Evolutionary conservation across 2,888 invertebrate species (phyloP).

Genomic region (Acrobasis repandana): DNA sequence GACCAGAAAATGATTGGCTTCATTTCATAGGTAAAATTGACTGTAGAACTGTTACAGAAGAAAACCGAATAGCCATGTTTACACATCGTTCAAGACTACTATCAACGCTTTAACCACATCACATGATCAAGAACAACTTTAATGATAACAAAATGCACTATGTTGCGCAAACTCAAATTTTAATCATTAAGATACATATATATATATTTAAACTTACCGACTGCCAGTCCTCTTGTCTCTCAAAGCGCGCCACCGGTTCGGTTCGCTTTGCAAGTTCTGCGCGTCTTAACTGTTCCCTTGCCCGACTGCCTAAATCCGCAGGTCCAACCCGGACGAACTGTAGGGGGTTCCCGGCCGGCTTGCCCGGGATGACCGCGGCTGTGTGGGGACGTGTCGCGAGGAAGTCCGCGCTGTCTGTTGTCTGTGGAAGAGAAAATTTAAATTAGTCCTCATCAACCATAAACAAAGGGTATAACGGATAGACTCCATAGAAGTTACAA

Average conservation of each 20-base stretch:
- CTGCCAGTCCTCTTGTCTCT: conserved; percentile 96
- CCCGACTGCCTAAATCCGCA: conserved; percentile 92
- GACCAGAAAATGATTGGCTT: too few relatives aligned
- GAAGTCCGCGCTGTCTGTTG: conserved; percentile 79
- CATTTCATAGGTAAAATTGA: too few relatives aligned
- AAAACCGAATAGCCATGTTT: too few relatives aligned
- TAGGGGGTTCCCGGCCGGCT: conserved; percentile 93
- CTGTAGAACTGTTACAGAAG: too few relatives aligned
- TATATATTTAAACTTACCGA: conserved; percentile 90
- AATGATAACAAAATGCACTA: too few relatives aligned
- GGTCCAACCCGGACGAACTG: conserved; percentile 95
- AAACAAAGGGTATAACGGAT: too few relatives aligned
- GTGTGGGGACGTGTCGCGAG: conserved; percentile 76
- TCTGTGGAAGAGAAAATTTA: conserved; percentile 50
- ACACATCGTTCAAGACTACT: too few relatives aligned
- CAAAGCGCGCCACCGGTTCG: conserved; percentile 90
- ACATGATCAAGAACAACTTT: too few relatives aligned
- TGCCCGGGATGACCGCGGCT: conserved; percentile 88
- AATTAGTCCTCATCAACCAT: neutral
- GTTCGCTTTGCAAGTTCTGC: conserved; percentile 93
- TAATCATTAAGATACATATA: too few relatives aligned
- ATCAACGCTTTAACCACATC: too few relatives aligned
- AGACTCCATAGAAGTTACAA: too few relatives aligned
- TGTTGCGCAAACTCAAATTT: too few relatives aligned
- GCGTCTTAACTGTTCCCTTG: conserved; percentile 92